Base-by-base conservation (phyloP, 2,888 invertebrate species). In the Cantharis rustica region DNA sequence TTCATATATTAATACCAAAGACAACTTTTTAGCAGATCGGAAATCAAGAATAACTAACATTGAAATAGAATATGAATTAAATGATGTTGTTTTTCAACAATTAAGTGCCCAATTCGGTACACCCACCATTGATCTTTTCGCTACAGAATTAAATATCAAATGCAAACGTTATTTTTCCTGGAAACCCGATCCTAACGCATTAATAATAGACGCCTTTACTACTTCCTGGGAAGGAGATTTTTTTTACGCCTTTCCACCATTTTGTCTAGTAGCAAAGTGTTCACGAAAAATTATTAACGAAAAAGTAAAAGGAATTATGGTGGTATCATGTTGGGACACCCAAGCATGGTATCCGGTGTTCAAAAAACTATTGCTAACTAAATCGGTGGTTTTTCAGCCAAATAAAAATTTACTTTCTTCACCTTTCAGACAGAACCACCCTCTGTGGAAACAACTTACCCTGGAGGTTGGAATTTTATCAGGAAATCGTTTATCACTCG, bases 271-370 rank as follows among this genome's bases (percentile, higher is more conserved):
- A 85, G 16, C 63, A 81, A 47, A n/a, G n/a, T n/a, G 79, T 0
- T 16, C 86, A 15, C 72, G 79, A 69, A 86, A 86, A 78, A 84
- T 86, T 47, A 79, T 79, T 15, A 27, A 64, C 2, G 84, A 86
- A 26, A 80, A 78, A 68, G 83, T 85, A 4, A 72, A 71, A 20
- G 84, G 84, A 5, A 83, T 86, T 47, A 64, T 86, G 15, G 83
- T 85, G 1, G 83, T 84, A 13, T 84, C 83, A 15, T 26, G 81
- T 84, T n/a, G n/a, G n/a, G n/a, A 77, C 79, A 76, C 79, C 5
- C 84, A 85, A 73, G 81, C 83, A 0, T 85, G 84, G 85, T 85
- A 79, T 71, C 84, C 84, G 4, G 7, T 84, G 5, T 85, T 83
- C 69, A 61, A 26, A 23, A 13, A 9, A 68, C n/a, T 68, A n/a